Base-by-base conservation (phyloP, 2,797 vertebrate genomes). In the Thaleichthys pacificus region DNA sequence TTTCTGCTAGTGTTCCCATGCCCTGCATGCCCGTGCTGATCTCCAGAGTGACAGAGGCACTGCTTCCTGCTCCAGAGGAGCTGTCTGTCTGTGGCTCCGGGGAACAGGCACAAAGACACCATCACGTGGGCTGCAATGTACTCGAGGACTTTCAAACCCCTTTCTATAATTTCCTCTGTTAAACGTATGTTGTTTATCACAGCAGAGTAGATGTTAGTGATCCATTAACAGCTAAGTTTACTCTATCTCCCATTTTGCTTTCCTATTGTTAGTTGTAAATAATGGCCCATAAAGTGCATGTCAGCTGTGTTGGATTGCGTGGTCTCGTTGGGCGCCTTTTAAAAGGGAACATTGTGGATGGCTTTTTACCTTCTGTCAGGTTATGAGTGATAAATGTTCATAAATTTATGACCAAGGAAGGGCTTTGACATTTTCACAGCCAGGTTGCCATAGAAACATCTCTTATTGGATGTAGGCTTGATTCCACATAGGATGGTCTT, bases 51-150 rank as follows among this genome's bases (percentile, higher is more conserved):
- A 83, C 87, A 85, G 84, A 77, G 79, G 76, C 81, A 82, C 3
- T 26, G 70, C 84, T 78, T 75, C 82, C 89, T 82, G 68, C 88
- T 91, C 84, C 84, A 77, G 74, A 38, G 17, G 75, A 87, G 74
- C 90, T 93, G 92, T 92, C 93, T 90, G 71, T 95, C 92, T 93
- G n/a, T 84, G 82, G 82, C 80, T 76, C 80, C 86, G 81, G 88
- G 88, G 93, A 88, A 80, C 81, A 90, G 77, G 79, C 85, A 60
- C 62, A 81, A 38, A 9, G 9, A 28, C 81, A 64, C 8, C 87
- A 91, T 83, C 82, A 81, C 85, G 87, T 88, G 89, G 82, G 71
- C 86, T 90, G 77, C 87, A 94, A 93, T 91, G 92, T 88, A 80
- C 87, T 88, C 76, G 69, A 87, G 80, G 87, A 91, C 86, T 92